Evolutionary conservation across 2,113 vertebrate genomes (phyloP), one percentile per base, ranked within the genome.

Genomic region (Isichthys henryi): DNA sequence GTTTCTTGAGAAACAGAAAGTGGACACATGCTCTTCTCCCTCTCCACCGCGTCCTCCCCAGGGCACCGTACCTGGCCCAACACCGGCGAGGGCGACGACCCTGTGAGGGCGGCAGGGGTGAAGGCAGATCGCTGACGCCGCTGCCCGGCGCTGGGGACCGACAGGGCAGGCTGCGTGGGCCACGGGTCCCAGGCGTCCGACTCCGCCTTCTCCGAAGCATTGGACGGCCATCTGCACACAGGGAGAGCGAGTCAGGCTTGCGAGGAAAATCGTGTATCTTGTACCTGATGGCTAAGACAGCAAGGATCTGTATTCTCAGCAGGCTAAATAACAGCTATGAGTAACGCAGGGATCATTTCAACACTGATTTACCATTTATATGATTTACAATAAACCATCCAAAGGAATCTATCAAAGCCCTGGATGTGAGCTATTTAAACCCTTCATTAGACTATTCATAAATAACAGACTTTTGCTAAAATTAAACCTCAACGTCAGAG

Each of bases 41-140:
- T 0, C 9, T 10, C 84, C 11, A 1, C 17, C 86, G 3, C 45
- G 27, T 21, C 2, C 31, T 21, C 45, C 10, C 45, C n/a, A 23
- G 8, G 35, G 27, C 31, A 5, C 15, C 86, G 15, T 94, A 99
- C 98, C 97, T 99, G 98, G 92, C 98, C 98, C 39, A 99, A 94
- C 1, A 99, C 98, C 8, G 98, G 98, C 49, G 98, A 99, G 0
- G 98, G 98, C 3, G 98, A 99, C 23, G 98, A 99, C 62, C 98
- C 98, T 0, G 97, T 98, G 92, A 97, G 97, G 0, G 98, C 97
- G 74, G 98, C 98, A 0, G 98, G 98, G 1, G 98, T 99, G 92
- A 99, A 99, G 88, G 98, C 98, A 0, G 98, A 99, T 88, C 98
- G 96, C 89, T 99, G 98, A 52, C 98, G 94, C 3, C 97, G 92